Base-by-base conservation (phyloP, 2,888 invertebrate genomes). In the Drosophila siamana region DNA sequence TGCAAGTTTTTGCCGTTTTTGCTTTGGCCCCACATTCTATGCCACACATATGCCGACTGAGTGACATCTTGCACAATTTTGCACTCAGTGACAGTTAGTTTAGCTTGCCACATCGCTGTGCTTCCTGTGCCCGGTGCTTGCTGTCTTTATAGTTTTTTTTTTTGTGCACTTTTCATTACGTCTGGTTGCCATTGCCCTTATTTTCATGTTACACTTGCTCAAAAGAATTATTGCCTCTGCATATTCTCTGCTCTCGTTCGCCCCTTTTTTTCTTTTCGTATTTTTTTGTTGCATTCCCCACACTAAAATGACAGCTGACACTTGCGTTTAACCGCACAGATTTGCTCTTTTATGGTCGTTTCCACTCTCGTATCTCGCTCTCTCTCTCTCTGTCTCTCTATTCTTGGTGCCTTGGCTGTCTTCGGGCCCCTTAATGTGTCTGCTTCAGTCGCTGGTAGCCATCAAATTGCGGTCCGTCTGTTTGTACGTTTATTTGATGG, bases 251-350 rank as follows among this genome's bases (percentile, higher is more conserved):
- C 38, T 46, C 15, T 24, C 46, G 33, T n/a, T 33, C n/a, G 30
- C n/a, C 4, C 30, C n/a, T 28, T 9, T 28, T 28, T 2, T 28
- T 8, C 13, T 19, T 46, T 22, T 28, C 63, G 8, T 60, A 30
- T 43, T 57, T 63, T 56, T 47, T 19, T 19, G 19, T 66, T 63
- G 44, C 67, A 66, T 61, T 60, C 52, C 36, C 59, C 74, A 72
- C 80, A 70, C 80, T 74, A 75, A 87, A 87, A 86, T 86, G 86
- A 86, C 86, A 87, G 86, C 86, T 87, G 86, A 86, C 86, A 86
- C 86, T 86, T 86, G 86, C 72, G 86, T 82, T 83, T 80, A 86
- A 86, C 86, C 86, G 82, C 85, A 84, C 77, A 86, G 86, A 87
- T 86, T 86, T 86, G 86, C 85, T 77, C 69, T 78, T 70, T 62